These are phyloP conservation scores for Hippocampus abdominalis DNA, from an alignment of 2,113 vertebrate genomes.

Conservation along the genomic window DNA sequence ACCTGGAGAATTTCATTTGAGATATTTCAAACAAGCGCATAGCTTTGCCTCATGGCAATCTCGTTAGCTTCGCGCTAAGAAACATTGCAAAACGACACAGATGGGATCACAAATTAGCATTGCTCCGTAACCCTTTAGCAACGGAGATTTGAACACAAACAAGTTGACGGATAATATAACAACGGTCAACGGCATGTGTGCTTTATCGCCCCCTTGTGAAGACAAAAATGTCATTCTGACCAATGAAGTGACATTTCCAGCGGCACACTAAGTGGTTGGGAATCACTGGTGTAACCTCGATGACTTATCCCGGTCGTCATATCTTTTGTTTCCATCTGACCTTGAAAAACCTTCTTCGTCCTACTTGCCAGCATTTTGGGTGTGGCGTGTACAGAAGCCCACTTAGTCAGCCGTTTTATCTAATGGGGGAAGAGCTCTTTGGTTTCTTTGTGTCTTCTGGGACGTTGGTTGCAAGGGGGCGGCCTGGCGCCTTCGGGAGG, in stretches of 20 bases:
- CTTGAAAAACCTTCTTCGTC: neutral
- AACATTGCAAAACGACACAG: too few species aligned
- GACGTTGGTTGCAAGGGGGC: neutral
- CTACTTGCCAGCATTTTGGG: neutral
- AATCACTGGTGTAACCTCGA: too few species aligned
- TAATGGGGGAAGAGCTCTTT: neutral
- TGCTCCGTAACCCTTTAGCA: too few species aligned
- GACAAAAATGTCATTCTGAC: too few species aligned
- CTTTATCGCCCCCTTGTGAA: too few species aligned
- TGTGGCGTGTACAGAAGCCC: neutral
- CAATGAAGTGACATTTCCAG: too few species aligned
- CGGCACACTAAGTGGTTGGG: too few species aligned
- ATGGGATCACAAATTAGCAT: too few species aligned
- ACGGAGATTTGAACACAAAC: too few species aligned
- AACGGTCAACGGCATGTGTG: too few species aligned
- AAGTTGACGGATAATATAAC: too few species aligned
- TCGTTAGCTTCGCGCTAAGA: neutral
- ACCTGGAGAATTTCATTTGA: neutral
- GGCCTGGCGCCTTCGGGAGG: slow-evolving; percentile 14
- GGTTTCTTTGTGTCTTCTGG: neutral
- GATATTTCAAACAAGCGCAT: neutral
- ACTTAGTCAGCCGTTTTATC: neutral
- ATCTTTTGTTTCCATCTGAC: neutral
- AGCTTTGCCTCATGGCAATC: neutral
- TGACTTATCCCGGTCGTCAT: neutral